Conservation (phyloP, 2,113 vertebrate species). For the Muntiacus muntjak region DNA sequence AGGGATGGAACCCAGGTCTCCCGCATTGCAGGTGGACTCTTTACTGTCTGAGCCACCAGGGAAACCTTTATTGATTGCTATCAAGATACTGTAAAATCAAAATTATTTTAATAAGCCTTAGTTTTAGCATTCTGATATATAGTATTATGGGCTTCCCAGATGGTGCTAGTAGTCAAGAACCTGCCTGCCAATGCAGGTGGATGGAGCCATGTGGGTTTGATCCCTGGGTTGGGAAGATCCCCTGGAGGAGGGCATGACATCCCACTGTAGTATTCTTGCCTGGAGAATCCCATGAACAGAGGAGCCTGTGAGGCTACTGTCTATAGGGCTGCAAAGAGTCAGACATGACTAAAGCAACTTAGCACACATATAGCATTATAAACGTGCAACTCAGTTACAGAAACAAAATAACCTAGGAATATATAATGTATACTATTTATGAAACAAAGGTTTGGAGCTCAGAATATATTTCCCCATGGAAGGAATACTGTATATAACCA, state of each 20-base stretch:
- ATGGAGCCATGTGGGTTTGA: fast-evolving
- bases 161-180: neutral
- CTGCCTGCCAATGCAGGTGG: neutral
- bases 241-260: neutral
- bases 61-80: neutral
- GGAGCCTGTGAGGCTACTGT: neutral
- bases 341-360: neutral
- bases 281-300: neutral
- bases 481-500: neutral
- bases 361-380: neutral
- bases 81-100: neutral
- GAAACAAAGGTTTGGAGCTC: neutral
- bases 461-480: neutral
- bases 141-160: neutral
- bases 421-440: neutral
- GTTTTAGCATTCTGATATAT: neutral
- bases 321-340: neutral
- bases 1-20: neutral
- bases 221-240: neutral
- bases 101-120: slow-evolving; percentile 19
- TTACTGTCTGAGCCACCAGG: neutral
- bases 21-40: neutral
- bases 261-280: neutral
- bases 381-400: neutral
- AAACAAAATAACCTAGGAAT: neutral